Evolutionary conservation across 35 echinoderm and acorn worm genomes (phyloP).

Genomic region (Ophiothrix spiculata): DNA sequence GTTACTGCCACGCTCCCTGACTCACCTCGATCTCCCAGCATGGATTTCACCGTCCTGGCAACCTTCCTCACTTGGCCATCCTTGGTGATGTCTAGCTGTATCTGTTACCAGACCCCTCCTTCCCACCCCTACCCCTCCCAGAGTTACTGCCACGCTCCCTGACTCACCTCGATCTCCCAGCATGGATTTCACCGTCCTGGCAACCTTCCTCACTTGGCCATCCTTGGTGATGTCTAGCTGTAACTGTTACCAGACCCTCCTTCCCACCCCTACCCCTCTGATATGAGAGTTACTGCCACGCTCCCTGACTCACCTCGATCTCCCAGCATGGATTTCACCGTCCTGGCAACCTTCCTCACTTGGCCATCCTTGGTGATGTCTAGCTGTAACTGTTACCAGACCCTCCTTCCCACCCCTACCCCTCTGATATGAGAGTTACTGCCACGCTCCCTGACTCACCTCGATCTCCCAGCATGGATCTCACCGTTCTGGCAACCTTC

Average conservation of each 20-base stretch:
- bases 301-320: conserved; percentile 59
- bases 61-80: conserved; percentile 52
- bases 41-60: conserved; percentile 40
- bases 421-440: too few species aligned
- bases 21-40: conserved; percentile 55
- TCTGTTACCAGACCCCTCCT: too few species aligned
- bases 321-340: conserved; percentile 46
- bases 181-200: conserved; percentile 44
- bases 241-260: too few species aligned
- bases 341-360: conserved; percentile 38
- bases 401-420: too few species aligned
- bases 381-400: too few species aligned
- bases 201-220: conserved; percentile 39
- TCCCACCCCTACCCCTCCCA: too few species aligned
- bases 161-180: conserved; percentile 56
- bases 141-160: too few species aligned
- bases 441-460: too few species aligned
- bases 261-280: too few species aligned
- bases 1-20: too few species aligned
- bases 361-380: conserved; percentile 57
- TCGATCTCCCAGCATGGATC: conserved; percentile 44
- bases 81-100: conserved; percentile 56
- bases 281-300: too few species aligned
- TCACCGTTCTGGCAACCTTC: conserved; percentile 43
- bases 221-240: conserved; percentile 59